Evolutionary conservation across 2,797 vertebrate genomes (phyloP), one percentile per base, ranked within the genome.

Genomic region (Aeoliscus strigatus): DNA sequence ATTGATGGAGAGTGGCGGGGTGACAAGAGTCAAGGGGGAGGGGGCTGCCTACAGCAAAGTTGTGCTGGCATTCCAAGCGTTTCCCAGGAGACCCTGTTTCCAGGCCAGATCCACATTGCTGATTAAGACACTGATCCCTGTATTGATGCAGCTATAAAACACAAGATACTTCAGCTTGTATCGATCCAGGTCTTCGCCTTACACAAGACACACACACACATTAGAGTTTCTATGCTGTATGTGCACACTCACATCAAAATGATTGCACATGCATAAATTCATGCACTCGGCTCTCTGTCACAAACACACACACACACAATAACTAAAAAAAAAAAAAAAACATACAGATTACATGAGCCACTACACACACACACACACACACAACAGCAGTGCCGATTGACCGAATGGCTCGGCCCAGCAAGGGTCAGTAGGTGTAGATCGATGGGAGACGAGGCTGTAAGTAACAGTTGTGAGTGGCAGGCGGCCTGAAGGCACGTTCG

Each of bases 121-220:
- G 80, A 84, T 86, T 75, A 83, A 77, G 79, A 76, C 57, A 71
- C 70, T 70, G 63, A 75, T 78, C 62, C 48, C 1, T n/a, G 39
- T 77, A 77, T 80, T 63, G 79, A 84, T 53, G 61, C 12, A 0
- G 49, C 70, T 53, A 40, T 77, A 79, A 83, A 81, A 70, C 70
- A 79, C 40, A 29, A 72, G 57, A 72, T 60, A 51, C 72, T 53
- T 80, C 66, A 66, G 51, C 65, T 36, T 26, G 9, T 51, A 81
- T 82, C n/a, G 78, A 81, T 77, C 65, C 27, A 1, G 44, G 31
- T 42, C 50, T 63, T 38, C 42, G 56, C 54, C 64, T 38, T 47
- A 70, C 44, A 54, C 16, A 28, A 53, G 45, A 52, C 51, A 42
- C 41, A 39, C 28, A 12, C 29, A 33, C 8, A 30, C 47, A 28